Evolutionary conservation across 2,888 invertebrate genomes (phyloP).

Genomic region (Conchocele bisecta): DNA sequence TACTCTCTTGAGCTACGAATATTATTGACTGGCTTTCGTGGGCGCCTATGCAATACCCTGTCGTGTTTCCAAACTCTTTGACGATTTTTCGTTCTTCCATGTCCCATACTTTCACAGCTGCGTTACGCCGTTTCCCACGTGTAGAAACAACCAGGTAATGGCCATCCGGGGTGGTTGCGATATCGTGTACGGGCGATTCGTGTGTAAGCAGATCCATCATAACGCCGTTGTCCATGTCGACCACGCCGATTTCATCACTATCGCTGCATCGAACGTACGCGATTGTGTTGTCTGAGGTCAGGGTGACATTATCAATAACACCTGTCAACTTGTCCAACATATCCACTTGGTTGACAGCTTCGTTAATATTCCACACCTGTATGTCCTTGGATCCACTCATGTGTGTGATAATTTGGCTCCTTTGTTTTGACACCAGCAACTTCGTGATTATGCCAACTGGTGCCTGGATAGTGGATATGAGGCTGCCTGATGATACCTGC

Average conservation of each 20-base stretch:
- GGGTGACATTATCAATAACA: constrained; percentile 71
- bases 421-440: constrained; percentile 68
- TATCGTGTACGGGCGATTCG: constrained; percentile 71
- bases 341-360: constrained; percentile 74
- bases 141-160: constrained; percentile 75
- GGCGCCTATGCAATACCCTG: constrained; percentile 73
- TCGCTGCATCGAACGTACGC: constrained; percentile 75
- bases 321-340: constrained; percentile 77
- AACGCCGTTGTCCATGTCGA: constrained; percentile 78
- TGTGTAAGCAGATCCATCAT: constrained; percentile 81
- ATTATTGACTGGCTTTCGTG: constrained; percentile 63
- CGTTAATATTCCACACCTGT: constrained; percentile 79
- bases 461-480: constrained; percentile 76
- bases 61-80: constrained; percentile 77
- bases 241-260: constrained; percentile 81
- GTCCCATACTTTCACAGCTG: constrained; percentile 79
- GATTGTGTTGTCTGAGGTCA: constrained; percentile 67
- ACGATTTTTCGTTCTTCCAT: constrained; percentile 74
- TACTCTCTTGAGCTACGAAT: constrained; percentile 69
- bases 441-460: constrained; percentile 79
- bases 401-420: constrained; percentile 76
- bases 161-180: constrained; percentile 76
- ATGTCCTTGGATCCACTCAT: constrained; percentile 65
- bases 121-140: constrained; percentile 64
- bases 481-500: constrained; percentile 67